phyloP scores from a whole-genome alignment of 2,113 vertebrate genomes.

The Zosterops lateralis region DNA sequence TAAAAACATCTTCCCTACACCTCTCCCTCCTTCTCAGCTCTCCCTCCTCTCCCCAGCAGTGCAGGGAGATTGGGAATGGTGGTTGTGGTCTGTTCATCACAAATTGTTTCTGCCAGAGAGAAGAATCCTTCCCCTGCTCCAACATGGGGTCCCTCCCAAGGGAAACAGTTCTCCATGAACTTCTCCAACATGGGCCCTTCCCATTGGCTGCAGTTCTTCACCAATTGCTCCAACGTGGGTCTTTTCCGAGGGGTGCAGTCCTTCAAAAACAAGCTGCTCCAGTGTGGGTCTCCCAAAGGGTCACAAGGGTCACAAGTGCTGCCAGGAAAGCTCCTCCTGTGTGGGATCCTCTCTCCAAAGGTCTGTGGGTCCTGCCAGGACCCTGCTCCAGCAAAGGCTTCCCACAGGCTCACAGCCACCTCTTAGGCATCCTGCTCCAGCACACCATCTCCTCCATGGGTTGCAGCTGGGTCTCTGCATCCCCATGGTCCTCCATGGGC shows the following conservation, averaged over 20 bases:
- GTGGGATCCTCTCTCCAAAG: not conserved
- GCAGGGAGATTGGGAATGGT: not conserved
- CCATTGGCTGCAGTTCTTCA: not conserved
- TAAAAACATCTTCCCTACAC: not conserved
- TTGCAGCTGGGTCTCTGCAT: not conserved
- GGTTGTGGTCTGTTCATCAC: not conserved
- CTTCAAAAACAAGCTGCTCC: not conserved
- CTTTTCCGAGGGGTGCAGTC: not conserved
- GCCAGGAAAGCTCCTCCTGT: not conserved
- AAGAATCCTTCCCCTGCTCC: not conserved
- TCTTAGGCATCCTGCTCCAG: not conserved
- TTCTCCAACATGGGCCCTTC: not conserved
- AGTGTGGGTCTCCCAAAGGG: no score
- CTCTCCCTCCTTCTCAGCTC: not conserved
- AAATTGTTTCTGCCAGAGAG: not conserved
- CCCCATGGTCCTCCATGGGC: not conserved
- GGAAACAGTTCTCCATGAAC: not conserved
- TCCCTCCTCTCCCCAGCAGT: not conserved
- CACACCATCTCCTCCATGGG: fast-evolving
- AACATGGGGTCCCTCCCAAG: not conserved
- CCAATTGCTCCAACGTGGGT: not conserved
- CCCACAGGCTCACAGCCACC: fast-evolving
- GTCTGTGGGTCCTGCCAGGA: not conserved
- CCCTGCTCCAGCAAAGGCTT: not conserved
- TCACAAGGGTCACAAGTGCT: no score